These are phyloP conservation scores for Drosophila persimilis DNA, from an alignment of 1,140 invertebrate genomes.

Conservation along the genomic window DNA sequence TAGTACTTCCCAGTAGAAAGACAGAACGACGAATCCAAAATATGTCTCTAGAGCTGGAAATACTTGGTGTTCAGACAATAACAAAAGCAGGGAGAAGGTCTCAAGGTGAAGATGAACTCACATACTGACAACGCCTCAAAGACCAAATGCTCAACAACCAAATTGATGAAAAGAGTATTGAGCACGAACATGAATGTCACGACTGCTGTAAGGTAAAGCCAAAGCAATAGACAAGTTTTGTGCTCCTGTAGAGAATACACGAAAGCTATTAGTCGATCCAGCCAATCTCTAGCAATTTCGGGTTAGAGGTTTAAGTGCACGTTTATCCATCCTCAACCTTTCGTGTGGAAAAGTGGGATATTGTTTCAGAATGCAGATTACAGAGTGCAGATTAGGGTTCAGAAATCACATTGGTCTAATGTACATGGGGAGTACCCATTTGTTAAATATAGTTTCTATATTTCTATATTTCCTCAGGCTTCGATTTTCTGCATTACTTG, in stretches of 20 bases:
- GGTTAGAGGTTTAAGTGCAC: conserved; percentile 49
- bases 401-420: too few species aligned
- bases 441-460: too few species aligned
- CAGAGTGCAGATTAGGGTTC: too few species aligned
- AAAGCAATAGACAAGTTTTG: conserved; percentile 36
- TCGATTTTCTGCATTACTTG: too few species aligned
- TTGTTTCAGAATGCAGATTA: too few species aligned
- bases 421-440: too few species aligned
- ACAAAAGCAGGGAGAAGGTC: not conserved
- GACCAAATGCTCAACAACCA: not conserved
- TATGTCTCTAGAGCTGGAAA: conserved; percentile 45
- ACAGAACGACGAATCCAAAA: conserved; percentile 35
- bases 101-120: not conserved
- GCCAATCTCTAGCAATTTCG: conserved; percentile 28
- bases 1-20: conserved; percentile 40
- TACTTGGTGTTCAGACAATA: too few species aligned
- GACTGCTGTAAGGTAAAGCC: conserved; percentile 18
- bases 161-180: conserved; percentile 1
- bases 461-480: too few species aligned
- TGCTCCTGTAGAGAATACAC: conserved; percentile 11
- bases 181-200: not conserved
- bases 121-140: conserved; percentile 6
- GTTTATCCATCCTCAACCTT: conserved; percentile 30
- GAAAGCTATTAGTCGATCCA: not conserved
- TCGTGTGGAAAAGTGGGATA: conserved; percentile 4